Evolutionary conservation across 2,888 invertebrate genomes (phyloP).

Genomic region (Spilosoma lubricipeda): DNA sequence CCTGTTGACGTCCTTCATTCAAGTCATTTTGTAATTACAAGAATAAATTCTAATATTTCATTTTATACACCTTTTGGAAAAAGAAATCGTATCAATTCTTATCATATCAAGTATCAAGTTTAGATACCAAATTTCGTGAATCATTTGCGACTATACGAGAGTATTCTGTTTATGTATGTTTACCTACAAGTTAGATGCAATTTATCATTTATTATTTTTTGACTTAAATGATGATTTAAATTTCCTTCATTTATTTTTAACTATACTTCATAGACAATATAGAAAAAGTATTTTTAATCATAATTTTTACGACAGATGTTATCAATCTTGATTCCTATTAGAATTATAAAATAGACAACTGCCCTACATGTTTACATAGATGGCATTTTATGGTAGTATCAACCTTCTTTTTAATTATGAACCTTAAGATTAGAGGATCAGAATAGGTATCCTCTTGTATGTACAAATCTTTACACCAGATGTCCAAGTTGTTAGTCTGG

Average conservation of each 20-base stretch:
- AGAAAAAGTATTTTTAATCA: background rate
- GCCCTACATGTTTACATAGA: constrained; percentile 35
- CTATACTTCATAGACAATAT: background rate
- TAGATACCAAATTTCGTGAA: constrained; percentile 20
- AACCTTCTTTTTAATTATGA: background rate
- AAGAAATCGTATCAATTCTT: constrained; percentile 22
- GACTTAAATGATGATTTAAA: too few relatives aligned
- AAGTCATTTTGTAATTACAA: constrained; percentile 53
- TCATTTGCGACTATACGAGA: constrained; percentile 13
- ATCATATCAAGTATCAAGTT: constrained; percentile 17
- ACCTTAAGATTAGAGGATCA: background rate
- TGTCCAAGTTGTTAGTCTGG: constrained; percentile 32
- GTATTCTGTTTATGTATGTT: background rate
- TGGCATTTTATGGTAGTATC: background rate
- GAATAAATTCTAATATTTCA: constrained; percentile 49
- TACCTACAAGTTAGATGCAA: background rate
- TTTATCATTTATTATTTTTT: background rate
- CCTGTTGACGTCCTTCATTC: constrained; percentile 74
- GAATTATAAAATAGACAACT: constrained; percentile 6
- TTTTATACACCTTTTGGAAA: constrained; percentile 30
- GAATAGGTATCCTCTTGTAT: constrained; percentile 17
- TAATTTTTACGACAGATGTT: background rate
- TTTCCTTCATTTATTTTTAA: background rate
- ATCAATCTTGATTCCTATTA: background rate
- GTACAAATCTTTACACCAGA: constrained; percentile 27